Conservation (phyloP, 2,888 invertebrate genomes). For the Marronus borbonicus region DNA sequence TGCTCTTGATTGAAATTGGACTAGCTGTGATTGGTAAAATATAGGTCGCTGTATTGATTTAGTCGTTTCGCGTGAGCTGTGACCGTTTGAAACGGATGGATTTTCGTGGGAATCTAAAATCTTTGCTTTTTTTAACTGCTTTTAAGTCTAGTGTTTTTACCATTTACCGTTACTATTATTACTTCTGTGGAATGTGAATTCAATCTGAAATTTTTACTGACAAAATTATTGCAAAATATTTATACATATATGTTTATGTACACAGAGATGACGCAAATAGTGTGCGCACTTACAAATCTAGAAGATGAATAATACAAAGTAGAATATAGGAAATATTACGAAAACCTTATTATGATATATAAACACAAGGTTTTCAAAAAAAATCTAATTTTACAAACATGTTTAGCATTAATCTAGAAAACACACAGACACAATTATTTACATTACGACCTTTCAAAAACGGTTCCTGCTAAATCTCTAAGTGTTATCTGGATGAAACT, state of each 20-base stretch:
- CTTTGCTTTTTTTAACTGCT: background rate
- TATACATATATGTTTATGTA: background rate
- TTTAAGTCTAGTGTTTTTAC: background rate
- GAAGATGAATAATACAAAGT: conserved; percentile 12
- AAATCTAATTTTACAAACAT: no score
- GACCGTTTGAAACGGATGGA: background rate
- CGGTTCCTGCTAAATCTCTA: no score
- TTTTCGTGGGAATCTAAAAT: conserved; percentile 1
- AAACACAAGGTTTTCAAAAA: no score
- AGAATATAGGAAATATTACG: background rate
- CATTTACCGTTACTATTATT: background rate
- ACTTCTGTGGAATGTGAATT: background rate
- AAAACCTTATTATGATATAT: no score
- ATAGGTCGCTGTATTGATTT: conserved; percentile 24
- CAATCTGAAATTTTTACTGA: no score
- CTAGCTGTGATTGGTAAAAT: conserved; percentile 4
- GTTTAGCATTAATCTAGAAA: no score
- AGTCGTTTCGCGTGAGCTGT: conserved; percentile 17
- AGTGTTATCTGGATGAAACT: no score
- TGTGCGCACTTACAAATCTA: conserved; percentile 17
- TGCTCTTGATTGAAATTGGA: conserved; percentile 16
- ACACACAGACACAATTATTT: no score
- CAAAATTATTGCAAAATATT: no score
- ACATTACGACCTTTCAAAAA: no score
- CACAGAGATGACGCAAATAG: conserved; percentile 7